Conservation (phyloP, 2,888 invertebrate genomes). For the Julus scanicus region DNA sequence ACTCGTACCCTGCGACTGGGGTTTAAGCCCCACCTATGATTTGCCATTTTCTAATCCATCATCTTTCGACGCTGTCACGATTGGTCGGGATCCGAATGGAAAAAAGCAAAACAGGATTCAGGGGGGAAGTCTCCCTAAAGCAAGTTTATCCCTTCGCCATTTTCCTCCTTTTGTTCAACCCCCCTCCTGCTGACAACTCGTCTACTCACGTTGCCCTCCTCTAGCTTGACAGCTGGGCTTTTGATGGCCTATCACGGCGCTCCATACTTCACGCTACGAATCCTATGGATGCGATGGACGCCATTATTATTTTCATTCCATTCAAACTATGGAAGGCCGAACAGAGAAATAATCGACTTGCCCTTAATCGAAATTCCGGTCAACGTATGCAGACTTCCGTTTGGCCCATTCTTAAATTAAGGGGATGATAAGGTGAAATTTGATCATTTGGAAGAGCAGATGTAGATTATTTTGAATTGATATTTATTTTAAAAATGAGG, state of each 20-base stretch:
- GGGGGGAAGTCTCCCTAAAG: neutral
- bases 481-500: too few species aligned
- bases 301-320: neutral
- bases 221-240: neutral
- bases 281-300: neutral
- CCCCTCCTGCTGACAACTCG: neutral
- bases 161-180: neutral
- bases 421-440: too few species aligned
- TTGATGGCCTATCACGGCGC: neutral
- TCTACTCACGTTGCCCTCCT: neutral
- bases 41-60: slow-evolving; percentile 1
- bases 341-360: neutral
- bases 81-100: neutral
- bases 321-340: neutral
- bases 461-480: too few species aligned
- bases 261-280: neutral
- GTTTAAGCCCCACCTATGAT: neutral
- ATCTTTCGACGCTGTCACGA: neutral
- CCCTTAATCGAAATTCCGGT: neutral
- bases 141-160: neutral
- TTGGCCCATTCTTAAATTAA: too few species aligned
- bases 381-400: too few species aligned
- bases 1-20: neutral
- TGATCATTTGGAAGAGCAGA: too few species aligned
- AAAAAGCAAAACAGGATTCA: neutral